Percentiles rank a stretch among this genome's conserved stretches.
phyloP scores from a whole-genome alignment of 2,888 invertebrate species.

The Biston stratarius region DNA sequence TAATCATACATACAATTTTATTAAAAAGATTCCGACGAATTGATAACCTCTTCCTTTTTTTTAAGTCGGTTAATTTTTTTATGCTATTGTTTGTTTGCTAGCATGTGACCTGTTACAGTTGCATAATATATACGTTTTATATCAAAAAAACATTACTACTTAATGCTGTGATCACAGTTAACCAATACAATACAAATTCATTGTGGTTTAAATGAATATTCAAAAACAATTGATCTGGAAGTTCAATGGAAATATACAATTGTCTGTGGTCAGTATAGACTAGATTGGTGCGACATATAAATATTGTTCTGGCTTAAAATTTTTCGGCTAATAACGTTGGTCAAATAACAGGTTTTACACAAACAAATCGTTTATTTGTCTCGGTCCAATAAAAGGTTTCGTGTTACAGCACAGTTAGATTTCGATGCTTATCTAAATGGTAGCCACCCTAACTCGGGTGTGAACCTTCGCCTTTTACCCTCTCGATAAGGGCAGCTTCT shows the following conservation, averaged over 20 bases:
- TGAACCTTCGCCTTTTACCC: conserved; percentile 73
- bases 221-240: neutral
- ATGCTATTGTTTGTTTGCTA: too few species aligned
- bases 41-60: too few species aligned
- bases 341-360: conserved; percentile 28
- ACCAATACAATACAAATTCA: too few species aligned
- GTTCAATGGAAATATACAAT: neutral
- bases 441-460: conserved; percentile 66
- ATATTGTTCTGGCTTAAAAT: neutral
- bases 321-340: conserved; percentile 2
- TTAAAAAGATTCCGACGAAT: too few species aligned
- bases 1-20: too few species aligned
- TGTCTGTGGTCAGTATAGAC: neutral
- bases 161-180: too few species aligned
- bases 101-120: too few species aligned
- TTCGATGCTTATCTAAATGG: conserved; percentile 80
- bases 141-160: too few species aligned
- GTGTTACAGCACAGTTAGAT: conserved; percentile 76
- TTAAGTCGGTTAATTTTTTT: too few species aligned
- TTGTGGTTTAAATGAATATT: too few species aligned
- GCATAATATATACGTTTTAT: too few species aligned
- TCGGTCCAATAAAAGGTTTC: conserved; percentile 70
- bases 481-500: conserved; percentile 57
- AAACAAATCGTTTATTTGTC: conserved; percentile 64
- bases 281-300: neutral